A percentile compares a stretch with the other conserved stretches of the same genome.
Evolutionary conservation across 2,113 vertebrate genomes (phyloP).

Genomic region (Theropithecus gelada): DNA sequence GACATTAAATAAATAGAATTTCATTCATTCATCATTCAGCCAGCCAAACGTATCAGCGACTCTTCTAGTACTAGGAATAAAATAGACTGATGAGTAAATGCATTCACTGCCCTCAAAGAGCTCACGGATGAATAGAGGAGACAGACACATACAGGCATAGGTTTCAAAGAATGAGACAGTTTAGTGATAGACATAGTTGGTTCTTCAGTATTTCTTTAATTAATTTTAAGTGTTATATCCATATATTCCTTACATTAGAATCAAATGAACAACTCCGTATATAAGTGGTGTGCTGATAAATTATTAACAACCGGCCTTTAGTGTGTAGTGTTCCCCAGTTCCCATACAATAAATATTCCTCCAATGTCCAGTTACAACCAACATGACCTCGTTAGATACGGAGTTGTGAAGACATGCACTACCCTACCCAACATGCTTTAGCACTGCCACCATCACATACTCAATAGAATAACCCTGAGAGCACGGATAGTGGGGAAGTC

Average conservation of each 20-base stretch:
- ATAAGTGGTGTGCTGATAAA: background rate
- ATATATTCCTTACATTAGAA: background rate
- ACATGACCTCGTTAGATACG: background rate
- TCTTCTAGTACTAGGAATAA: background rate
- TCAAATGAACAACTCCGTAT: background rate
- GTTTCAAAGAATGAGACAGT: background rate
- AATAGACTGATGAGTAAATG: accelerated
- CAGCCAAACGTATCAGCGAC: background rate
- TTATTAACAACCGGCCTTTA: background rate
- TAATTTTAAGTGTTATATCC: background rate
- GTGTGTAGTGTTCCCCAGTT: background rate
- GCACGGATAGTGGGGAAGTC: background rate
- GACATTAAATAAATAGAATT: background rate
- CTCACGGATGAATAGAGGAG: background rate
- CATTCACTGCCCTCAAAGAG: background rate
- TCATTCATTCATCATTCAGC: no score
- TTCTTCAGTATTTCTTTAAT: background rate
- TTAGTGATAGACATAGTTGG: background rate
- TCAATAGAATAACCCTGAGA: background rate
- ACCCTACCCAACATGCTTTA: accelerated
- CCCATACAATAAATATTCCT: background rate
- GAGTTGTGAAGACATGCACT: background rate
- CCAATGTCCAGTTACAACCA: background rate
- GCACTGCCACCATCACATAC: background rate
- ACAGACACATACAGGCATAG: accelerated